Percentiles rank a stretch among this genome's conserved stretches.
Conservation (phyloP, 2,113 vertebrate genomes). For the Tamias sibiricus region DNA sequence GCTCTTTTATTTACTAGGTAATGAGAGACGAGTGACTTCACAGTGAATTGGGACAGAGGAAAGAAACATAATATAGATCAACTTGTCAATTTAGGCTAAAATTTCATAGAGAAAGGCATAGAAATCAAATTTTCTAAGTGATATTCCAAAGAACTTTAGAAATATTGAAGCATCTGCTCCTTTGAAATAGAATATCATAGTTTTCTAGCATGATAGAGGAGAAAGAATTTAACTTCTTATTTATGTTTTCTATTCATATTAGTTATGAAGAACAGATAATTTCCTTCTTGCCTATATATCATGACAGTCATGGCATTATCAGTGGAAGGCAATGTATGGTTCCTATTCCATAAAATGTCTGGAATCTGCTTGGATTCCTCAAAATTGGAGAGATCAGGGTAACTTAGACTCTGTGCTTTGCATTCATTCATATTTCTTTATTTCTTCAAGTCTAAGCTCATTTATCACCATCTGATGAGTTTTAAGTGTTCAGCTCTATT, state of each 20-base stretch:
- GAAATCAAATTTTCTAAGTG: neutral
- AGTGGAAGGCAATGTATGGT: neutral
- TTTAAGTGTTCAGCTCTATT: slow-evolving; percentile 63
- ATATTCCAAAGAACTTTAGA: slow-evolving; percentile 19
- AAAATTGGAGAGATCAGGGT: neutral
- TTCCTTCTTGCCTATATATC: neutral
- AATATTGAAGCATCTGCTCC: slow-evolving; percentile 14
- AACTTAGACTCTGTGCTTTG: neutral
- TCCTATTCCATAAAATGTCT: neutral
- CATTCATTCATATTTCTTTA: slow-evolving; percentile 45
- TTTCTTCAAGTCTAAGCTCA: slow-evolving; percentile 56
- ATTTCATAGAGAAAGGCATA: neutral
- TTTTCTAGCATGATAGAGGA: neutral
- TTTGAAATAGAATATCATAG: neutral
- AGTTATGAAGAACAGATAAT: neutral
- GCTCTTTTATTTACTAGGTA: neutral
- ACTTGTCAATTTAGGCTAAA: neutral
- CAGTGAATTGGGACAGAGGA: neutral
- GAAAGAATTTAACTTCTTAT: neutral
- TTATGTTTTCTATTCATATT: neutral
- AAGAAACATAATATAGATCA: slow-evolving; percentile 15
- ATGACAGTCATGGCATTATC: neutral
- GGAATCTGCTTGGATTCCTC: neutral
- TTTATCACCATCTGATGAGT: slow-evolving; percentile 80
- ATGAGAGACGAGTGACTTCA: neutral